phyloP scores from a whole-genome alignment of 1,140 invertebrate genomes.

The Hylyphantes graminicola region DNA sequence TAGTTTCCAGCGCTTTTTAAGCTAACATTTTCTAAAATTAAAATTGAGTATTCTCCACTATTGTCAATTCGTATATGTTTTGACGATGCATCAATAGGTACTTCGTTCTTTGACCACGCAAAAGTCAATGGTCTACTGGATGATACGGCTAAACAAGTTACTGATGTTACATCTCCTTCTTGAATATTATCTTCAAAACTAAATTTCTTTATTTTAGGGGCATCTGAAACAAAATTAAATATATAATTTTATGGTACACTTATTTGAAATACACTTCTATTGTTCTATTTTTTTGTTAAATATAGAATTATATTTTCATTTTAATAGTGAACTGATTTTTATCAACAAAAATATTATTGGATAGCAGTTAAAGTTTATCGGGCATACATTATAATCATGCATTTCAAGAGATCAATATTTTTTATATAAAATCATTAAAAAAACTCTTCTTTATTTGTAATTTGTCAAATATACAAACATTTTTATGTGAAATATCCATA shows the following conservation, averaged over 20 bases:
- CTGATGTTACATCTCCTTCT: slow-evolving; percentile 39
- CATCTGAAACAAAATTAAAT: slow-evolving; percentile 23
- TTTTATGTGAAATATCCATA: no score
- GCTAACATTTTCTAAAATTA: slow-evolving; percentile 29
- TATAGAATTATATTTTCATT: no score
- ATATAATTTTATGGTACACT: neutral
- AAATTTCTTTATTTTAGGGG: slow-evolving; percentile 53
- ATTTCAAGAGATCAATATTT: no score
- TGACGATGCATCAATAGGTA: neutral
- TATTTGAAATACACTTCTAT: no score
- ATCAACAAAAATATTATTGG: no score
- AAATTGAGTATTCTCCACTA: slow-evolving; percentile 34
- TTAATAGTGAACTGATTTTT: no score
- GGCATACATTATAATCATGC: no score
- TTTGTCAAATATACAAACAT: no score
- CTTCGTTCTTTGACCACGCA: slow-evolving; percentile 56
- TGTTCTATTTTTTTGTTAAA: no score
- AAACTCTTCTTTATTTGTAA: no score
- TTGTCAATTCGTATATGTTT: slow-evolving; percentile 18
- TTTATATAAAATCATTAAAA: no score
- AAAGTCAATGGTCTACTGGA: slow-evolving; percentile 34
- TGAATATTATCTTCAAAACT: slow-evolving; percentile 33
- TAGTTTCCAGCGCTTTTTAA: slow-evolving; percentile 48
- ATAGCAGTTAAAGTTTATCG: no score
- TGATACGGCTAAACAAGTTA: slow-evolving; percentile 43